Base-by-base conservation (phyloP, 2,113 vertebrate genomes). In the Bothrops jararaca region DNA sequence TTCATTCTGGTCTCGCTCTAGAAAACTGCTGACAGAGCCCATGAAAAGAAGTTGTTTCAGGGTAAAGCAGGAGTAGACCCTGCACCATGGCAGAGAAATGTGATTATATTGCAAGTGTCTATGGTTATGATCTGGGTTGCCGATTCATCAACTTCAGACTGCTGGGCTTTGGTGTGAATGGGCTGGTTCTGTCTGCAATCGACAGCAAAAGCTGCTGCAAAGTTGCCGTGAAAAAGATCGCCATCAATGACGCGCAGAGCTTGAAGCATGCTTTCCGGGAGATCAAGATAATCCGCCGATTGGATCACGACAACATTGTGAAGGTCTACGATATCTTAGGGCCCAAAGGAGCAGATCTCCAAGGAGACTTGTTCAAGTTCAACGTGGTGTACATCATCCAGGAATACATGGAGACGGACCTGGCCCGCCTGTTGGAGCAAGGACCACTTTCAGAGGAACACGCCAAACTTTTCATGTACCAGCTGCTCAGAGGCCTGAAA, bases 401-500 rank as follows among this genome's bases (percentile, higher is more conserved):
- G 97, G 99, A 99, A 97, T 98, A 99, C 96, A 99, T 99, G 99
- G 99, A 99, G 96, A 99, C 98, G 0, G 99, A 99, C 97, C 97
- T 99, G 96, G 98, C 98, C 0, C 97, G 96, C 39, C 96, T 99
- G 93, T 97, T 99, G 96, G 99, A 99, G 95, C 98, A 98, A 95
- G 99, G 98, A 23, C 98, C 98, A 0, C 97, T 99, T 1, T 97
- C 98, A 0, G 97, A 98, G 91, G 99, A 98, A 91, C 99, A 99
- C 0, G 98, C 98, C 86, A 99, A 98, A 91, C 98, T 99, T 91
- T 98, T 99, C 95, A 99, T 99, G 98, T 99, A 99, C 97, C 99
- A 99, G 98, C 98, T 99, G 94, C 98, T 99, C 93, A 98, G 99
- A 0, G 99, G 99, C n/a, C 97, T 99, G 94, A 99, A 99, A 97